Evolutionary conservation across 1,140 invertebrate genomes (phyloP).

Genomic region (Cydia splendana): DNA sequence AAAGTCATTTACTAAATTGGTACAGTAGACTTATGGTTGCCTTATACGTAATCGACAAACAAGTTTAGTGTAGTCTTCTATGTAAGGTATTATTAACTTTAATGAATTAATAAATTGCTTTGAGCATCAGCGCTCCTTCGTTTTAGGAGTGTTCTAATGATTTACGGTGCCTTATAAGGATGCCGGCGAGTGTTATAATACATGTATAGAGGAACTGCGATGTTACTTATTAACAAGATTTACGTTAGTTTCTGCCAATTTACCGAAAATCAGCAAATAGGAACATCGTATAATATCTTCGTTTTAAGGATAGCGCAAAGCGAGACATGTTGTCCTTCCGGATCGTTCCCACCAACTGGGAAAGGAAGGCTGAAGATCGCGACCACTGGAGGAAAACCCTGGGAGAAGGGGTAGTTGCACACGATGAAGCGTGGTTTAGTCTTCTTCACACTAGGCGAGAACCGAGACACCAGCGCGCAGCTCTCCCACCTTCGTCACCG

Average conservation of each 20-base stretch:
- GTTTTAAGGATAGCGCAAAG: no score
- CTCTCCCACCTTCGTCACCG: no score
- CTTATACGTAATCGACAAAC: constrained; percentile 30
- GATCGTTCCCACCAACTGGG: no score
- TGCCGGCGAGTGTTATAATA: neutral
- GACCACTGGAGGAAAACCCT: no score
- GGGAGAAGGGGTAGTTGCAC: no score
- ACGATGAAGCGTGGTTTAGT: no score
- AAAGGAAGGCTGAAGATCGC: no score
- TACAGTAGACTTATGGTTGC: constrained; percentile 36
- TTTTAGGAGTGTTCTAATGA: neutral
- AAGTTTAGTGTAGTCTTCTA: constrained; percentile 33
- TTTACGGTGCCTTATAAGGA: neutral
- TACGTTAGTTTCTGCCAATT: constrained; percentile 40
- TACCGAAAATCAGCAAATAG: neutral
- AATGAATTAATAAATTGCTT: neutral
- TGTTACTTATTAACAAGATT: neutral
- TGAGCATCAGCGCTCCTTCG: neutral
- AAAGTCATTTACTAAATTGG: constrained; percentile 39
- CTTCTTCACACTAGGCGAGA: no score
- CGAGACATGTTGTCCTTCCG: no score
- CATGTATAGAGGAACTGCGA: neutral
- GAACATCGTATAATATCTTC: no score
- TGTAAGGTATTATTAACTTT: neutral
- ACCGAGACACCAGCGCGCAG: no score